Base-by-base conservation (phyloP, 2,888 invertebrate species). In the Drosophila borborema region DNA sequence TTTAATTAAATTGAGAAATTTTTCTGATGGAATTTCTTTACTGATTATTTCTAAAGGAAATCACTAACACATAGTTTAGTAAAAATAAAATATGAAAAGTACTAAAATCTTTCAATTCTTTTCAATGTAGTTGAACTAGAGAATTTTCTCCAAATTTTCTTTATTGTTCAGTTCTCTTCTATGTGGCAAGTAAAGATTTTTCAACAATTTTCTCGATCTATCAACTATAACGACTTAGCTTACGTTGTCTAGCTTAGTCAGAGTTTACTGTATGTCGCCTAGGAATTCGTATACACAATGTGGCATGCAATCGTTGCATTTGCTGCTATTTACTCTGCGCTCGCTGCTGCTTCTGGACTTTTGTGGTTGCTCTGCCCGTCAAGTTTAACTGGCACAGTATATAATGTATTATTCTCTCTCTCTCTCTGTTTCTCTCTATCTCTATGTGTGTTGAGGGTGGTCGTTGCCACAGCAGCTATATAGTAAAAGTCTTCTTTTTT, bases 301-400 rank as follows among this genome's bases (percentile, higher is more conserved):
- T 77, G 69, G 69, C 76, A 76, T 76, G 76, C 76, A 67, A 76
- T 40, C 73, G 73, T 63, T 77, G 77, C 77, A 77, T 77, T 77
- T 69, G 59, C 70, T 43, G 55, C 70, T 67, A 77, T 77, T 77
- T 77, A 69, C 74, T 64, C 40, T 43, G 53, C 48, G 16, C 34
- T 71, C 48, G 64, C 46, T 59, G 49, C 56, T 59, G 48, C 34
- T 36, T 23, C 72, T 53, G 72, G 65, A 63, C 68, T 67, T 59
- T 41, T 53, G 61, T 61, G 67, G 72, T 62, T 60, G 72, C 46
- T 38, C 64, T 64, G 51, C 61, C 56, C 59, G 66, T 68, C 66
- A 76, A 70, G 64, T 51, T 51, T 18, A 51, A 34, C 72, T 72
- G 75, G 75, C 80, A 76, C 64, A 75, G 41, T 60, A 71, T 48